Base-by-base conservation (phyloP, 2,113 vertebrate species). In the Nycticryphes semicollaris region DNA sequence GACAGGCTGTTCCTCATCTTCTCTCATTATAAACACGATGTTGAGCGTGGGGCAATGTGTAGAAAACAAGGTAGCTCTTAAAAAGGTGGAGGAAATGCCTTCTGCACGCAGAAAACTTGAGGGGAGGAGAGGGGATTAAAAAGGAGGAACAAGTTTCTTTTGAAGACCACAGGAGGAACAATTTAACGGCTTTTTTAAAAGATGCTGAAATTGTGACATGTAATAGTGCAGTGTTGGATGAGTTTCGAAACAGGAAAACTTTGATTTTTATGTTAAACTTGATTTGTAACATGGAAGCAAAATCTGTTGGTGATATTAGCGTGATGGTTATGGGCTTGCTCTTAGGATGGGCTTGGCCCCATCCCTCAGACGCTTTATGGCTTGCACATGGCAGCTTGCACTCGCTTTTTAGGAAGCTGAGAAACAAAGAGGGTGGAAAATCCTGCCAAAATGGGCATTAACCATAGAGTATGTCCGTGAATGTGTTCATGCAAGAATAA, bases 241-340 rank as follows among this genome's bases (percentile, higher is more conserved):
- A 80, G 81, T 30, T 87, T 78, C 13, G 57, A 87, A 95, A 93
- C 84, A 87, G 81, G 82, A 95, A 93, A 81, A 59, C 73, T 94
- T 84, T 80, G 73, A 87, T 76, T 96, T 95, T 93, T 94, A 10
- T 77, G 81, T 85, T 89, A 50, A 76, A 45, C 41, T 63, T 88
- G 33, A 66, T 93, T 96, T 93, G 75, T 76, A 67, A 86, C 21
- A 23, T 73, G 68, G 90, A 84, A 70, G 50, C 4, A 4, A 56
- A 69, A 82, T 79, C 87, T 94, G 68, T 59, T 84, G 74, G 67
- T 45, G 80, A 73, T 94, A 24, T 37, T 54, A 54, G 22, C 2
- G 15, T 48, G 84, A 28, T 76, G 10, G 53, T 35, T 64, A 53
- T 30, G 70, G 80, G 48, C 3, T 31, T 91, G 76, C 30, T 69